Percentiles rank a stretch among this genome's conserved stretches.
Conservation (phyloP, 2,797 vertebrate species). For the Allobates femoralis region DNA sequence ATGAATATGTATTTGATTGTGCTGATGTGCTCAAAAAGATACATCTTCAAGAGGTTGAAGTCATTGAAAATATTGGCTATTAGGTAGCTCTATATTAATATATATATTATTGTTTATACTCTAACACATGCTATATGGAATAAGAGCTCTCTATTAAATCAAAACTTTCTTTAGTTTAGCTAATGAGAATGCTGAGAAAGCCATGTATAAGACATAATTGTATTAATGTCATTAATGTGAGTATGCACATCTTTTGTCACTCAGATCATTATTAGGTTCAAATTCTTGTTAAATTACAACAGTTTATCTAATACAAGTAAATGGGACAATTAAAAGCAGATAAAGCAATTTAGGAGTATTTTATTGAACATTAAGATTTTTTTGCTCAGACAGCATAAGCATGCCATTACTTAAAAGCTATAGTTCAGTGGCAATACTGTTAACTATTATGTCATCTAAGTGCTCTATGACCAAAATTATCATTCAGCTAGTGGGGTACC, state of each 20-base stretch:
- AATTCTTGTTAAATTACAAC: conserved; percentile 30
- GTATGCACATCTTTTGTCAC: conserved; percentile 34
- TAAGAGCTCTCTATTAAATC: not conserved
- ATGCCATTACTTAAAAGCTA: too few species aligned
- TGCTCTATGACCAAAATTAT: not conserved
- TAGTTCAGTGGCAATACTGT: not conserved
- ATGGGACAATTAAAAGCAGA: conserved; percentile 26
- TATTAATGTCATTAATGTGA: conserved; percentile 43
- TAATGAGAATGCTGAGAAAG: conserved; percentile 43
- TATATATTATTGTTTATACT: not conserved
- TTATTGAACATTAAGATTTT: not conserved
- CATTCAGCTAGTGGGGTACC: too few species aligned
- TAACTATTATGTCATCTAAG: not conserved
- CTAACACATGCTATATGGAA: not conserved
- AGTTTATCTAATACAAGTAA: conserved; percentile 25
- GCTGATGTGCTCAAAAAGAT: not conserved
- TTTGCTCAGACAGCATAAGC: not conserved
- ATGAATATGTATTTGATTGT: not conserved
- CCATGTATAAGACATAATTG: conserved; percentile 50
- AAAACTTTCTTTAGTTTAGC: conserved; percentile 22
- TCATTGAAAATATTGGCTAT: not conserved
- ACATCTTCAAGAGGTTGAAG: not conserved
- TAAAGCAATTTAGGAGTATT: conserved; percentile 6
- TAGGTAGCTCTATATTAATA: not conserved
- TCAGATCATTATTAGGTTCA: conserved; percentile 28